Conservation (phyloP, 2,888 invertebrate genomes). For the Amiota mariae region DNA sequence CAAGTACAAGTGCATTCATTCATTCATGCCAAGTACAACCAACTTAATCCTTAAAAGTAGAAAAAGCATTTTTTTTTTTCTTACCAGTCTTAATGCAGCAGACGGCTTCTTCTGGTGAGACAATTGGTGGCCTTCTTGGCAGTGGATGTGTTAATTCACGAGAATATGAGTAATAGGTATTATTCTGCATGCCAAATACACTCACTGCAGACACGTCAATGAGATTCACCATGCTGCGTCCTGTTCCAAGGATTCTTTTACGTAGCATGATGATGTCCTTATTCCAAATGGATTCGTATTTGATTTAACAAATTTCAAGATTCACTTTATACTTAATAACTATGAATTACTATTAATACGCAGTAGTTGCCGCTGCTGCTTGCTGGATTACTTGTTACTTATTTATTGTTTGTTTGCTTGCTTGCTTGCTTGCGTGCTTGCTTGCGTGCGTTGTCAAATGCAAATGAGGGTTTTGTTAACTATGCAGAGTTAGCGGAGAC, state of each 20-base stretch:
- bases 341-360: neutral
- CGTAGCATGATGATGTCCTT: neutral
- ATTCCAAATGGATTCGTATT: constrained; percentile 15
- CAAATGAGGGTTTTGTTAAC: too few species aligned
- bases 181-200: constrained; percentile 54
- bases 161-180: constrained; percentile 82
- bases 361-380: neutral
- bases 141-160: constrained; percentile 88
- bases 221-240: neutral
- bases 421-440: too few species aligned
- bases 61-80: constrained; percentile 26
- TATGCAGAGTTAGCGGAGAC: too few species aligned
- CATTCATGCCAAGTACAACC: too few species aligned
- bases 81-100: constrained; percentile 87
- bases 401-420: neutral
- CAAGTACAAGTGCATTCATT: too few species aligned
- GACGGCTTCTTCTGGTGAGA: constrained; percentile 85
- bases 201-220: constrained; percentile 41
- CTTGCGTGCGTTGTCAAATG: too few species aligned
- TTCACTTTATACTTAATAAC: constrained; percentile 19
- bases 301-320: neutral
- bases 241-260: neutral
- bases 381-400: too few species aligned
- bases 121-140: constrained; percentile 82
- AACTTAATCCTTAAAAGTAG: too few species aligned